Evolutionary conservation across 2,797 vertebrate species (phyloP).

Genomic region (Lepus oiostolus): DNA sequence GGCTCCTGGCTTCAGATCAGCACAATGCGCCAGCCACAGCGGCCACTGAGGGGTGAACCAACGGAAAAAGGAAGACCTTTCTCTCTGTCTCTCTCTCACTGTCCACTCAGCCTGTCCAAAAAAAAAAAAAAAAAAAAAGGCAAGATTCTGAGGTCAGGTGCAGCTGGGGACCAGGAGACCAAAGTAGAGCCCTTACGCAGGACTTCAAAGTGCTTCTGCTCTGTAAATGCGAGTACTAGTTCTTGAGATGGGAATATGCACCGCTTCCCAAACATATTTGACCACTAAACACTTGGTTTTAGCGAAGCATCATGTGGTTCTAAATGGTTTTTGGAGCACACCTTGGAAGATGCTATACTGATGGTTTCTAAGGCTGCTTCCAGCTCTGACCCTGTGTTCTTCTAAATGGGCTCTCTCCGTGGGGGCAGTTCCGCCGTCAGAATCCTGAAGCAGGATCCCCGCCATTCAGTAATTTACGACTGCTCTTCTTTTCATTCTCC

Average conservation of each 20-base stretch:
- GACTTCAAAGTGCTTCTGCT: not conserved
- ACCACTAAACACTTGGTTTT: constrained; percentile 2
- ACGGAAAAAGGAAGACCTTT: no score
- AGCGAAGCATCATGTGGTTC: not conserved
- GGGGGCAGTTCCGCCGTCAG: not conserved
- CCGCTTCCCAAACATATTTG: constrained; percentile 31
- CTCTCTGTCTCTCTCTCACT: no score
- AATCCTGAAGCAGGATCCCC: constrained; percentile 37
- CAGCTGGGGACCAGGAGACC: not conserved
- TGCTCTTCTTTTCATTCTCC: constrained; percentile 40
- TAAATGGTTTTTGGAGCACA: constrained; percentile 50
- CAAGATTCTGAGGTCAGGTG: not conserved
- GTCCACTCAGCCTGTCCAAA: no score
- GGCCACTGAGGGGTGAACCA: no score
- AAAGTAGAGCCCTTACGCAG: not conserved
- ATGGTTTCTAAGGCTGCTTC: constrained; percentile 31
- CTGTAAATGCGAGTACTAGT: not conserved
- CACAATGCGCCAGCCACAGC: no score
- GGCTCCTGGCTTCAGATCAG: no score
- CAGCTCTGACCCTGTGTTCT: not conserved
- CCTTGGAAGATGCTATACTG: constrained; percentile 57
- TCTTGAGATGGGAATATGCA: not conserved
- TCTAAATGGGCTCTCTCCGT: constrained; percentile 10
- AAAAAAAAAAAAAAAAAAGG: not conserved
- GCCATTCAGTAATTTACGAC: constrained; percentile 37